Evolutionary conservation across 2,797 vertebrate genomes (phyloP).

Genomic region (Dendrocincla fuliginosa): DNA sequence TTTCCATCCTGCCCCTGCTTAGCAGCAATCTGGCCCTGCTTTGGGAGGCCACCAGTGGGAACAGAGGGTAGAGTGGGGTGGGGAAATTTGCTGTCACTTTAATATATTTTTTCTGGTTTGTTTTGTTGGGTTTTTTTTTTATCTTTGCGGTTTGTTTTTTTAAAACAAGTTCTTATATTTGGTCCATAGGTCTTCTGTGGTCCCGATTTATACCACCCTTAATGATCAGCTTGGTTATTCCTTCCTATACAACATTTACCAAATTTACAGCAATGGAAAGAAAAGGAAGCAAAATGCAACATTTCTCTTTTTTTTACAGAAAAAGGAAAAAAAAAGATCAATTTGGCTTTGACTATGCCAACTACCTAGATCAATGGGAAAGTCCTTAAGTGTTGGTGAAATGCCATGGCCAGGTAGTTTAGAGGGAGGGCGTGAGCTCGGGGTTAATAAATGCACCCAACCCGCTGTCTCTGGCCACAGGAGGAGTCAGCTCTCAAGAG

Average conservation of each 20-base stretch:
- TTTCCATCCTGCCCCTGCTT: background rate
- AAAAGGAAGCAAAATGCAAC: background rate
- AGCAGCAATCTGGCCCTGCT: background rate
- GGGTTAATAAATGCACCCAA: background rate
- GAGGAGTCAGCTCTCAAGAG: background rate
- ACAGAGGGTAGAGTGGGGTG: background rate
- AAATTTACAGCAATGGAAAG: conserved; percentile 49
- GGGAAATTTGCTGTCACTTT: background rate
- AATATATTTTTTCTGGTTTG: background rate
- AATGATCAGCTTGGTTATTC: conserved; percentile 12
- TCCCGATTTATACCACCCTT: conserved; percentile 7
- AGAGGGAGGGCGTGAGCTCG: background rate
- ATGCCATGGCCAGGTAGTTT: background rate
- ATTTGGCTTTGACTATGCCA: conserved; percentile 47
- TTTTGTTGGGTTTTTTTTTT: background rate
- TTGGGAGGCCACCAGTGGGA: background rate
- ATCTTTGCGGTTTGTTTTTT: background rate
- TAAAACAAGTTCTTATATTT: conserved; percentile 31
- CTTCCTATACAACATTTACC: conserved; percentile 53
- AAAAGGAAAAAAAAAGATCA: background rate
- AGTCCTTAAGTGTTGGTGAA: background rate
- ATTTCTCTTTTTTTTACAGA: background rate
- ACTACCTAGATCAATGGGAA: conserved; percentile 24
- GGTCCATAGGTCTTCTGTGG: conserved; percentile 44
- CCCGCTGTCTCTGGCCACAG: background rate